Evolutionary conservation across 2,113 vertebrate genomes (phyloP), one percentile per base, ranked within the genome.

Genomic region (Takifugu bimaculatus): DNA sequence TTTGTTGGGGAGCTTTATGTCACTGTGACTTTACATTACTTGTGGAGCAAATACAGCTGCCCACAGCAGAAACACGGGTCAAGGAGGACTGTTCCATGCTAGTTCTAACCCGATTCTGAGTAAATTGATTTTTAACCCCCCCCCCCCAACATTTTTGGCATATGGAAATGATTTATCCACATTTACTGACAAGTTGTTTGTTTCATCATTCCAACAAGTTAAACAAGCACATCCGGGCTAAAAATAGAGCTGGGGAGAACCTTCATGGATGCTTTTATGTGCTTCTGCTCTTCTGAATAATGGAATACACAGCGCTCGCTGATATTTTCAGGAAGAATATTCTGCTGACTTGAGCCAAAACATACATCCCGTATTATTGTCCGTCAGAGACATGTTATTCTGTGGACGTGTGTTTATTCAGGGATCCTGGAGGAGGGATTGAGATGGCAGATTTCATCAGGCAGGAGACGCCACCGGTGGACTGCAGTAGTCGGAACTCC

Each of bases 401-500:
- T 39, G 35, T 20, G 20, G 20, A 20, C 20, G 32, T 64, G 7
- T 60, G 5, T 13, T 29, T 10, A 57, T n/a, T 63, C 74, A 99
- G 97, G 77, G 96, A 99, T 67, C 96, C 97, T 71, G 96, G 96
- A 72, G 96, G 97, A 90, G 97, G 97, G 71, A 97, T 99, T 45
- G 97, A 99, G 86, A 96, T 99, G 96, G 91, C 95, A 63, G 94
- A 98, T 76, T 97, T 99, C 80, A 93, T 94, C 77, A 85, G 94
- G 64, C 94, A 99, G 78, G 94, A 94, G 80, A 99, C 97, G 49
- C 97, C 97, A 3, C 97, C 97, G 26, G 97, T 99, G 83, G 96
- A 96, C 85, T 99, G 97, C 89, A 99, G 97, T 84, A 98, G 96
- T 69, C 92, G 96, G 65, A 99, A 99, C 93, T 99, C 97, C 77